Evolutionary conservation across 2,797 vertebrate species (phyloP).

Genomic region (Lagodon rhomboides): DNA sequence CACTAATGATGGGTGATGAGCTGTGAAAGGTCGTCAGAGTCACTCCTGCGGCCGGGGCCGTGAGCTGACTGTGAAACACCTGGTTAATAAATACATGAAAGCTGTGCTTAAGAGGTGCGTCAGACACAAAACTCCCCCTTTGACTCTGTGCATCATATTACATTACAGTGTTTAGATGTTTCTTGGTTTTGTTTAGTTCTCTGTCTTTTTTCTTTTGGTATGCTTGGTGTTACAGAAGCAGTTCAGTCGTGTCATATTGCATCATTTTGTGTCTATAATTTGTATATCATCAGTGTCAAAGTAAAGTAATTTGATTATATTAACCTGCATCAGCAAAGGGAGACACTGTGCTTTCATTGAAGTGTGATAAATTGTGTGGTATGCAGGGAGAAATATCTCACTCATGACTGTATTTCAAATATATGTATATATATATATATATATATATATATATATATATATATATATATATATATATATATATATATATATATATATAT

Average conservation of each 20-base stretch:
- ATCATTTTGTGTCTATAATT: slow-evolving; percentile 1
- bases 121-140: background rate
- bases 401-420: too few relatives aligned
- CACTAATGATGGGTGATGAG: slow-evolving; percentile 47
- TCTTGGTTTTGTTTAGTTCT: background rate
- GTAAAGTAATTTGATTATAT: too few relatives aligned
- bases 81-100: slow-evolving; percentile 28
- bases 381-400: too few relatives aligned
- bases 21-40: slow-evolving; percentile 15
- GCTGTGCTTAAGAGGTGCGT: background rate
- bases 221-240: background rate
- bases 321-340: too few relatives aligned
- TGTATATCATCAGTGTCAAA: background rate
- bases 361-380: too few relatives aligned
- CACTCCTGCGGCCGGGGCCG: slow-evolving; percentile 1
- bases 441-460: too few relatives aligned
- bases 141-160: background rate
- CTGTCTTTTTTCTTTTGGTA: background rate
- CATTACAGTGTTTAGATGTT: background rate
- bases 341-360: too few relatives aligned
- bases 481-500: too few relatives aligned
- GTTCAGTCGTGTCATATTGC: background rate
- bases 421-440: too few relatives aligned
- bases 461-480: too few relatives aligned
- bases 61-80: slow-evolving; percentile 38